Base-by-base conservation (phyloP, 2,888 invertebrate genomes). In the Notocelia uddmanniana region DNA sequence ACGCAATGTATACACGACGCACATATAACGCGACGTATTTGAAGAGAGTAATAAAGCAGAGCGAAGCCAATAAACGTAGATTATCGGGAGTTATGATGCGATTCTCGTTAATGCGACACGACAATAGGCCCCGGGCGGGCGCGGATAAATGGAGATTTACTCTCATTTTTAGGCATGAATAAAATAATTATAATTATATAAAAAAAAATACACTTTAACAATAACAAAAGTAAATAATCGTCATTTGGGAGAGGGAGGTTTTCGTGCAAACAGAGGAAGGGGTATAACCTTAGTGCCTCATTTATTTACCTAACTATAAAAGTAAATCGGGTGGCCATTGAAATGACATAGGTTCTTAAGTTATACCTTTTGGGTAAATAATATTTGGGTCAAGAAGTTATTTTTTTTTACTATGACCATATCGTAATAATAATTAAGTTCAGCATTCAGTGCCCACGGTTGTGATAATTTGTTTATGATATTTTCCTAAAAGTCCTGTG, bases 41-140 rank as follows among this genome's bases (percentile, higher is more conserved):
- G 80, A 81, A 81, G 81, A 81, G 81, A 77, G 79, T 81, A 81
- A 84, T 82, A 85, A 90, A 90, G 85, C 88, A 86, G 86, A 86
- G 81, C 82, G 85, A 84, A 88, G 89, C 92, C 91, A 93, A 93
- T 93, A 92, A 92, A 93, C 90, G 90, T 92, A 92, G 91, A 93
- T 93, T 92, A 93, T 91, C 87, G 90, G 90, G 89, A 92, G 92
- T 92, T 93, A 92, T 91, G 93, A 92, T 89, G 92, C 91, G 91
- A 90, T 89, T 89, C 87, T 80, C 87, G 89, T 85, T 92, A 92
- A 92, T 91, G 89, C 87, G 90, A 91, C 88, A 89, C 84, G 92
- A 92, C 92, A 92, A 91, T 90, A 89, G 89, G 85, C 92, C 86
- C 83, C 85, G 80, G 88, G 85, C 81, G 75, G 73, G 73, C 64